A percentile compares a stretch with the other conserved stretches of the same genome.
Conservation (phyloP, 2,797 vertebrate genomes). For the Triplophysa bombifrons region DNA sequence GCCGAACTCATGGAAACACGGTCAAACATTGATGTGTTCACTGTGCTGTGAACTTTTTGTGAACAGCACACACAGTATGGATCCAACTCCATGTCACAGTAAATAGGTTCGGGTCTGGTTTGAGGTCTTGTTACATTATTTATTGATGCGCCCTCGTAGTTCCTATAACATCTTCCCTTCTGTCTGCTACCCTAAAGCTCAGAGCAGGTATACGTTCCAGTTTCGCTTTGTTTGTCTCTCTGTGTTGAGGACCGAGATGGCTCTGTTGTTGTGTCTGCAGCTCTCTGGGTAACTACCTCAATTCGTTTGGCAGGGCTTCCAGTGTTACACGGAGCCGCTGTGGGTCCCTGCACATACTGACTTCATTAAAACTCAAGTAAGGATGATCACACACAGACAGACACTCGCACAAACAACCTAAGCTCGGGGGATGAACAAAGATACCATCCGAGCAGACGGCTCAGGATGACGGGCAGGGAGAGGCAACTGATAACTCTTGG, state of each 20-base stretch:
- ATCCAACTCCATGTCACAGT: neutral
- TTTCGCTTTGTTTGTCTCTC: conserved; percentile 29
- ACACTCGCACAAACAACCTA: conserved; percentile 11
- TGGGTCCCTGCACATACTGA: conserved; percentile 43
- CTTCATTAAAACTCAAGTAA: conserved; percentile 44
- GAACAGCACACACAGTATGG: neutral
- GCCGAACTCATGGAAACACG: neutral
- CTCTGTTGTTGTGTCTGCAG: conserved; percentile 45
- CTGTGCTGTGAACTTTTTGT: neutral
- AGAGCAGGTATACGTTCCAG: neutral
- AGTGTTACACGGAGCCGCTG: conserved; percentile 11
- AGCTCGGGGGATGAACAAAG: conserved; percentile 18
- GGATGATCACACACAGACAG: conserved; percentile 25
- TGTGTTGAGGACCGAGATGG: neutral
- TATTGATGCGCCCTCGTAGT: neutral
- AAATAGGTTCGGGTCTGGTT: neutral
- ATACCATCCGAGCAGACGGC: conserved; percentile 6
- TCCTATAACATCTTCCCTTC: neutral
- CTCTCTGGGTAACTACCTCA: conserved; percentile 38
- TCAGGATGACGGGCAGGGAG: conserved; percentile 22
- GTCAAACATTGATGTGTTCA: neutral
- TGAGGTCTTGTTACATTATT: conserved; percentile 2
- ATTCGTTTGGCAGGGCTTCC: conserved; percentile 28
- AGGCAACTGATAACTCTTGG: conserved; percentile 29
- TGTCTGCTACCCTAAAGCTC: neutral